These are phyloP conservation scores for Chaenocephalus aceratus DNA, from an alignment of 2,113 vertebrate species.

Conservation along the genomic window DNA sequence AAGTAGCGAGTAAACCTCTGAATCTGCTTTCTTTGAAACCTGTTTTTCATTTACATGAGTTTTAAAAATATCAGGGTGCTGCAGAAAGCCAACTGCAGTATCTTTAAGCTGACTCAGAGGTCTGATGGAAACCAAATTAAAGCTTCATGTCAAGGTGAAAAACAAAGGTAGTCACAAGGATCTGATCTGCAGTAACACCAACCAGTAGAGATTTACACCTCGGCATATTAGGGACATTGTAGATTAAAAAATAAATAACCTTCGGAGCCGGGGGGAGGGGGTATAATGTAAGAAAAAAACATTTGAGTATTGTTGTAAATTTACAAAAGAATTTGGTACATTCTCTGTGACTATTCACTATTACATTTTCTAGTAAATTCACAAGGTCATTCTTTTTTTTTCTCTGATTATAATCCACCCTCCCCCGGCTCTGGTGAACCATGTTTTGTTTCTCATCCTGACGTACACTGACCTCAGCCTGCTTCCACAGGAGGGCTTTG, in stretches of 20 bases:
- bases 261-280: no score
- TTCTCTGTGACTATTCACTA: no score
- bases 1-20: neutral
- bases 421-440: neutral
- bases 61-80: no score
- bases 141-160: neutral
- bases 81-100: neutral
- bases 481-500: constrained; percentile 82
- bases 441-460: neutral
- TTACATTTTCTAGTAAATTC: no score
- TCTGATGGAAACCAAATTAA: neutral
- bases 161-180: no score
- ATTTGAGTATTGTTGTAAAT: no score
- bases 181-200: neutral
- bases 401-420: no score
- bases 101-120: neutral
- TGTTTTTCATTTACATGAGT: neutral
- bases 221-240: no score
- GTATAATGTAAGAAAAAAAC: no score
- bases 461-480: neutral
- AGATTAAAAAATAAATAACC: no score
- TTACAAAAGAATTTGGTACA: no score
- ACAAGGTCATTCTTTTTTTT: no score
- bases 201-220: neutral
- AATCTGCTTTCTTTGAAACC: neutral